Conservation (phyloP, 2,113 vertebrate species). For the Tichodroma muraria region DNA sequence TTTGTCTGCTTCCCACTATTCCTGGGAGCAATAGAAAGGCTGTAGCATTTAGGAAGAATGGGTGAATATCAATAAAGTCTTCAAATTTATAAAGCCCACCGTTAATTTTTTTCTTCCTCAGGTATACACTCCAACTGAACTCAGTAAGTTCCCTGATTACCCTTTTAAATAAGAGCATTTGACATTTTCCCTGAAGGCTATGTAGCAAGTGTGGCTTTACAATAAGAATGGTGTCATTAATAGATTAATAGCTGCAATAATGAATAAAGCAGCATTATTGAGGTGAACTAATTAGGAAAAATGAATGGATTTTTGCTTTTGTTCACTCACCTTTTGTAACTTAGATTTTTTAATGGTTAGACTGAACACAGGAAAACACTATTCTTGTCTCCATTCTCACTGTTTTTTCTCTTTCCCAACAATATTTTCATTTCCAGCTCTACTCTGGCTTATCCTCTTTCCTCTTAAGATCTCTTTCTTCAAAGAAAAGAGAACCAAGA, state of each 20-base stretch:
- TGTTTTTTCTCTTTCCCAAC: background rate
- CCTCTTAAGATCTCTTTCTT: background rate
- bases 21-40: background rate
- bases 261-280: background rate
- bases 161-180: background rate
- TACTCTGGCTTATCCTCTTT: background rate
- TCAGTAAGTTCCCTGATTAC: background rate
- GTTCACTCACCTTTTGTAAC: background rate
- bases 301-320: background rate
- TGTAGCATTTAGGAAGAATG: background rate
- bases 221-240: background rate
- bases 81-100: background rate
- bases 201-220: background rate
- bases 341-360: background rate
- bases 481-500: background rate
- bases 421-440: background rate
- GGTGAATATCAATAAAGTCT: background rate
- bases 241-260: background rate
- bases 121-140: background rate
- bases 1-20: background rate
- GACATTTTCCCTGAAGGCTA: background rate
- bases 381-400: background rate
- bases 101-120: background rate
- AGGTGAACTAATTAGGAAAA: background rate
- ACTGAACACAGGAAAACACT: background rate